Base-by-base conservation (phyloP, 2,797 vertebrate species). In the Poeciliopsis turneri region DNA sequence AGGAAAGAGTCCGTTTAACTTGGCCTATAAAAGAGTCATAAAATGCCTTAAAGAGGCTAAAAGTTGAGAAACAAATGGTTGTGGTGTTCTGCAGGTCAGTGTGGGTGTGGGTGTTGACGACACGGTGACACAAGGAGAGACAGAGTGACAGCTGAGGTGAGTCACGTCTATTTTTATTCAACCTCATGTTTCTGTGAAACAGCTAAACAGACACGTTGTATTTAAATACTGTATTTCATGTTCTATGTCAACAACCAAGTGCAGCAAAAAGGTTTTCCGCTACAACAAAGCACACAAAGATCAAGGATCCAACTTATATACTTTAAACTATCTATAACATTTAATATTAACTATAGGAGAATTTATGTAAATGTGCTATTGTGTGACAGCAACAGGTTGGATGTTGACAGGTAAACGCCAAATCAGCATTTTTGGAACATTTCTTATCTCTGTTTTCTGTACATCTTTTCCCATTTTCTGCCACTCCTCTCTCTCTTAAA, bases 121-220 rank as follows among this genome's bases (percentile, higher is more conserved):
- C 72, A 61, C 33, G 12, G 46, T 82, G 88, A 85, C 85, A 89
- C 78, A 84, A 79, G 82, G 85, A 94, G 93, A 93, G 86, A 92
- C 79, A 90, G 84, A 90, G 71, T 90, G 92, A 93, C 92, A 94
- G 93, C 92, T 90, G 92, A 93, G 78, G 90, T 92, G 91, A 94
- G 88, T 93, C 90, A 92, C 77, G 79, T 93, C 91, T 92, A 94
- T 93, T 95, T 95, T 95, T 95, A 95, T 95, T 95, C 87, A 76
- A 82, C 81, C 68, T 76, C 75, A 82, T 84, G 76, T 85, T 81
- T 84, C 88, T 77, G 87, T 84, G 87, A 82, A 77, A 88, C 84
- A 86, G 84, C 81, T 84, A 89, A 90, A 91, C 82, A 86, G 79
- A 90, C 86, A 79, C 71, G 79, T 86, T 82, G 80, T 68, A 74